phyloP scores from a whole-genome alignment of 1,140 invertebrate genomes.

The Nautilus pompilius region DNA sequence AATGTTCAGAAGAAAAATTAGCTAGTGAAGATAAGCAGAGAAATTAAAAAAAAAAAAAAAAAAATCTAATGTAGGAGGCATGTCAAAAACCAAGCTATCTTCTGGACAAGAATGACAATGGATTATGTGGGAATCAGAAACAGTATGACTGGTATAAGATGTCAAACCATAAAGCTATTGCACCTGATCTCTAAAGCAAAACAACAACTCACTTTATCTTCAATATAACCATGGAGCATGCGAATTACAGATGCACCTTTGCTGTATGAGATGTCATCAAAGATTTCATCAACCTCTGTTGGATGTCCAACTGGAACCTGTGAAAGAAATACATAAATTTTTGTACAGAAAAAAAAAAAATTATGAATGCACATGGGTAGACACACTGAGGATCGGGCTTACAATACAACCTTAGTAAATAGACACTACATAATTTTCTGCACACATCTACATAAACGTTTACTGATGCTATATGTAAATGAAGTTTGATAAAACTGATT shows the following conservation, averaged over 20 bases:
- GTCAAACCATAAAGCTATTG: background rate
- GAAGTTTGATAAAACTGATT: background rate
- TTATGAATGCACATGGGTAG: background rate
- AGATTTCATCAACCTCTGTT: conserved; percentile 55
- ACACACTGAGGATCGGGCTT: background rate
- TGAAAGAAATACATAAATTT: background rate
- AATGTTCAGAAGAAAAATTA: background rate
- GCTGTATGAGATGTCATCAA: conserved; percentile 59
- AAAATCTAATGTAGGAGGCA: background rate
- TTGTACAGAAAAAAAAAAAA: background rate
- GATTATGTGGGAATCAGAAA: background rate
- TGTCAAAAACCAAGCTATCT: background rate
- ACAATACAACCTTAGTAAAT: background rate
- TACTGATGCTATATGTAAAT: background rate
- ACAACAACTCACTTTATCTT: conserved; percentile 61
- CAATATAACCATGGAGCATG: conserved; percentile 95
- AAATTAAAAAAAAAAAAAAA: background rate
- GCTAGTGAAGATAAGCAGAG: background rate
- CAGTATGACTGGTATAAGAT: background rate
- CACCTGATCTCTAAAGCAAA: background rate
- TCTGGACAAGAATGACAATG: background rate
- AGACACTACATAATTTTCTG: background rate
- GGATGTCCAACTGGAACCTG: conserved; percentile 55
- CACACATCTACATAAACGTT: background rate
- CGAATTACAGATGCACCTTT: conserved; percentile 78